Evolutionary conservation across 2,888 invertebrate species (phyloP), one percentile per base, ranked within the genome.

Genomic region (Rutpela maculata): DNA sequence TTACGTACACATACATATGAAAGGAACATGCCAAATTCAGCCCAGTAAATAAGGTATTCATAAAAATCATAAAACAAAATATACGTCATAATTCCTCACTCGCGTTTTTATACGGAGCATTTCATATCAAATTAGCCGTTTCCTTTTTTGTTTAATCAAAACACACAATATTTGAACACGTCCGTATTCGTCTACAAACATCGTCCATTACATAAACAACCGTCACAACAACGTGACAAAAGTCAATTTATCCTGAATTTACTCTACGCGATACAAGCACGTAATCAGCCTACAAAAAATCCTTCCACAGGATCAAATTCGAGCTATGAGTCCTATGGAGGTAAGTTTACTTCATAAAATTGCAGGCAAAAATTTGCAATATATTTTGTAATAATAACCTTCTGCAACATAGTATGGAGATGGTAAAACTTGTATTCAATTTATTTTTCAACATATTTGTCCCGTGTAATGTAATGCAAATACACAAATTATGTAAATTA

Each of bases 191-290:
- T 82, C 82, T 75, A 78, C 84, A 84, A 84, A 84, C 84, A 84
- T 65, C 82, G 82, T 81, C 82, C 84, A 84, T 83, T 83, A 83
- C 84, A 84, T 84, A 86, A 85, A 86, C 85, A 84, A 83, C 83
- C 83, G 81, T 79, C 81, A 81, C 80, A 80, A 80, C 86, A 85
- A 88, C 87, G 87, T 87, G 88, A 88, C 87, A 86, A 86, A 87
- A 87, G 85, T 86, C 88, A 88, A 88, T 88, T 88, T 88, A 83
- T 86, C 84, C 84, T 56, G 78, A 73, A 79, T 77, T 77, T 74
- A 76, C 76, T 75, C 55, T 71, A 70, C 74, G 35, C 68, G 82
- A 50, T 60, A 55, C 19, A 57, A 68, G 55, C 70, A 56, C 22
- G 60, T 70, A 60, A 43, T 70, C 31, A 56, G 68, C 68, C 12